These are phyloP conservation scores for Epirrita christyi DNA, from an alignment of 2,888 invertebrate species.

Conservation along the genomic window DNA sequence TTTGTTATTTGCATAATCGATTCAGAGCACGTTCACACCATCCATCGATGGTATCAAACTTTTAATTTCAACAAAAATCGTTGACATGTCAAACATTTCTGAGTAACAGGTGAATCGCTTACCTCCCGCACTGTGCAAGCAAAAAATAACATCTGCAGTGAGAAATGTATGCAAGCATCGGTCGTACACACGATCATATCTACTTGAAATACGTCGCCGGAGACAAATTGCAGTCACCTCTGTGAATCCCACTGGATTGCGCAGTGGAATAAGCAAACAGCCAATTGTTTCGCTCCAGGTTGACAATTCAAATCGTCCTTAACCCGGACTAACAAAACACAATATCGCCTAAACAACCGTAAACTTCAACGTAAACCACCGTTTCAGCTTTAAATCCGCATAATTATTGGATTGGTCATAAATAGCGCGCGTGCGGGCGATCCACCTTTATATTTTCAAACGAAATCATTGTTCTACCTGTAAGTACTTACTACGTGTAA, in stretches of 20 bases:
- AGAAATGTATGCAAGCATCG: constrained; percentile 73
- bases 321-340: constrained; percentile 46
- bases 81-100: constrained; percentile 64
- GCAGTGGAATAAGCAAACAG: constrained; percentile 60
- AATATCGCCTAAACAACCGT: constrained; percentile 61
- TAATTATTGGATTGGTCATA: constrained; percentile 79
- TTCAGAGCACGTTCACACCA: constrained; percentile 62
- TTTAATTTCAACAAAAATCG: constrained; percentile 75
- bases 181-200: constrained; percentile 79
- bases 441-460: constrained; percentile 40
- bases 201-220: constrained; percentile 73
- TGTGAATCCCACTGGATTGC: constrained; percentile 55
- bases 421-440: constrained; percentile 62
- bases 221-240: constrained; percentile 82
- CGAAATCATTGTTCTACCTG: constrained; percentile 26
- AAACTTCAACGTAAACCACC: constrained; percentile 55
- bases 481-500: constrained; percentile 15
- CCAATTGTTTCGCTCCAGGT: constrained; percentile 59
- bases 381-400: constrained; percentile 74
- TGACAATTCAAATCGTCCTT: constrained; percentile 57
- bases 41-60: constrained; percentile 62
- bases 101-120: constrained; percentile 73
- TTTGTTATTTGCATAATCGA: constrained; percentile 34
- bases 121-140: constrained; percentile 65
- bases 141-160: constrained; percentile 75